These are phyloP conservation scores for Procambarus virginalis DNA, from an alignment of 1,140 invertebrate species.

Conservation along the genomic window DNA sequence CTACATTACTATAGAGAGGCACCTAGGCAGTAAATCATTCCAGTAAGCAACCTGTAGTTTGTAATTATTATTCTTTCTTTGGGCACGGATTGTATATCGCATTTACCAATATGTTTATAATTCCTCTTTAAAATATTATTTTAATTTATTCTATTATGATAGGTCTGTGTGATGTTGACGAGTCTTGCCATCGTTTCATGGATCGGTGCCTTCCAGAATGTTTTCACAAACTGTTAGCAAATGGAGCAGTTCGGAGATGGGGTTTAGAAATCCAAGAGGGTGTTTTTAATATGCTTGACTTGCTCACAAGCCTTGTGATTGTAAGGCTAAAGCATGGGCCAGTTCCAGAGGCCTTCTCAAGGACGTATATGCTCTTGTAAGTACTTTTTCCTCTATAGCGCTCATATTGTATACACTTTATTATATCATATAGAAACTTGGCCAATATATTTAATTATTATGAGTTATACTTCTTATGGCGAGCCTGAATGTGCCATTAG, in stretches of 20 bases:
- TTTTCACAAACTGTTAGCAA: conserved; percentile 76
- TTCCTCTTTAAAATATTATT: too few species aligned
- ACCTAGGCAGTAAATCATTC: too few species aligned
- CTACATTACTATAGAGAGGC: too few species aligned
- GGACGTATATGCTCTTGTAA: conserved; percentile 73
- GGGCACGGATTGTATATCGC: too few species aligned
- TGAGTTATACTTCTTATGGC: too few species aligned
- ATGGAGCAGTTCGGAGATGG: conserved; percentile 76
- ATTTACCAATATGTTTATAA: too few species aligned
- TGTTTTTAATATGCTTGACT: conserved; percentile 76
- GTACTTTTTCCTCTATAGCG: not conserved
- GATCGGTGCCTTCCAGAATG: conserved; percentile 77
- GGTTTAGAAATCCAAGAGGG: conserved; percentile 77
- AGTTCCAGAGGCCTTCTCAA: conserved; percentile 70
- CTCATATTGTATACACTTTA: too few species aligned
- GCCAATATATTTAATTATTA: too few species aligned
- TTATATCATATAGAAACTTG: too few species aligned
- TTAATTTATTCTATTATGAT: not conserved
- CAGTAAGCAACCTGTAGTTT: too few species aligned
- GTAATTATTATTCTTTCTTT: too few species aligned
- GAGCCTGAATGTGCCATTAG: too few species aligned
- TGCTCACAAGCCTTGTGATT: conserved; percentile 76
- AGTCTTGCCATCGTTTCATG: conserved; percentile 76
- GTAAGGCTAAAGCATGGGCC: conserved; percentile 74
- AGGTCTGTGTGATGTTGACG: conserved; percentile 75